A percentile compares a stretch with the other conserved stretches of the same genome.
These are phyloP conservation scores for Zoanthus sansibaricus DNA, from an alignment of 92 coral and sea anemone genomes.

Conservation along the genomic window DNA sequence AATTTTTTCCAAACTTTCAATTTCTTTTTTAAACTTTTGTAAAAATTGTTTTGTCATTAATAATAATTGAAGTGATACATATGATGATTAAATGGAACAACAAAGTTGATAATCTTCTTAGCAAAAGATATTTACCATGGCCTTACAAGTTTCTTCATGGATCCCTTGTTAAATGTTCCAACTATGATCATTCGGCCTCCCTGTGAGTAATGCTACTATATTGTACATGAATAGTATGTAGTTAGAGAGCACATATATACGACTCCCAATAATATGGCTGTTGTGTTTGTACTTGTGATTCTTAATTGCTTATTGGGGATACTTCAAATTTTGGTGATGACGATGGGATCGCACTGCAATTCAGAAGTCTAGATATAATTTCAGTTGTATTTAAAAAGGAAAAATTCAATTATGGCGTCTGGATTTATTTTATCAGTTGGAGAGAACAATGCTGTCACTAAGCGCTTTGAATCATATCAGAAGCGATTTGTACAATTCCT, in stretches of 20 bases:
- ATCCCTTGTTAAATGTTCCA: too few relatives aligned
- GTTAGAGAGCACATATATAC: neutral
- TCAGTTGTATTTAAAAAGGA: neutral
- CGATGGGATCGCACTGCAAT: too few relatives aligned
- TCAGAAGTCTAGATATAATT: neutral
- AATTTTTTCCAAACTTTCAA: too few relatives aligned
- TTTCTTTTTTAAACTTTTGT: too few relatives aligned
- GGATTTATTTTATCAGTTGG: neutral
- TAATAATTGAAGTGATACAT: too few relatives aligned
- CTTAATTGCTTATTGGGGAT: neutral
- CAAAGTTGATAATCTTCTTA: too few relatives aligned
- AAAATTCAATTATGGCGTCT: neutral
- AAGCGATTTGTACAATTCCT: neutral
- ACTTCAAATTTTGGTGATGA: neutral
- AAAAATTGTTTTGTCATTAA: too few relatives aligned
- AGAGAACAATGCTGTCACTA: neutral
- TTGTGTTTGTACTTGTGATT: neutral
- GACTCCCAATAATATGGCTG: neutral
- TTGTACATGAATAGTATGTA: neutral
- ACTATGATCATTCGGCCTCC: neutral
- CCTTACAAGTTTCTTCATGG: too few relatives aligned
- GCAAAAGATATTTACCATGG: too few relatives aligned
- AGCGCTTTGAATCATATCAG: neutral
- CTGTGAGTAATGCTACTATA: neutral
- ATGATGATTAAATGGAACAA: too few relatives aligned